Evolutionary conservation across 2,113 vertebrate species (phyloP).

Genomic region (Capra hircus): DNA sequence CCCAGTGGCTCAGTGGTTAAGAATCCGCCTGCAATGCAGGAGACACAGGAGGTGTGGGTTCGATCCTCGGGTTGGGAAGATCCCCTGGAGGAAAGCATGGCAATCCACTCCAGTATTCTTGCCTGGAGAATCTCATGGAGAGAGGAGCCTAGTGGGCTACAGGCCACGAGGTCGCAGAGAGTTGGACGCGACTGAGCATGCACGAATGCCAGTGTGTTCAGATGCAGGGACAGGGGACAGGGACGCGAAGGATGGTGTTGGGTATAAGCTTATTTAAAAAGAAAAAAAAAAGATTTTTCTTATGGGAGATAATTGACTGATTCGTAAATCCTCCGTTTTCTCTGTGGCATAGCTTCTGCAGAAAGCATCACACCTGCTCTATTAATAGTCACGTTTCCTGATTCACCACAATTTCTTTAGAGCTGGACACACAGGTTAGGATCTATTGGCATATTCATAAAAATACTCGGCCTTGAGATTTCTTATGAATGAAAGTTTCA

Average conservation of each 20-base stretch:
- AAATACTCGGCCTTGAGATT: neutral
- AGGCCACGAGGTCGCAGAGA: neutral
- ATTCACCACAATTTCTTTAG: neutral
- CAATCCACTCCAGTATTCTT: neutral
- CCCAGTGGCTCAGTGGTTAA: neutral
- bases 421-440: neutral
- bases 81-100: neutral
- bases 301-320: neutral
- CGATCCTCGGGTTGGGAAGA: neutral
- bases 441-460: neutral
- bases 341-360: neutral
- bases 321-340: neutral
- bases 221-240: neutral
- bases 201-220: neutral
- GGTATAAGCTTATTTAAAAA: neutral
- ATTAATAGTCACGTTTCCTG: neutral
- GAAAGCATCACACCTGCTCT: neutral
- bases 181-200: accelerated
- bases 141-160: neutral
- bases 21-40: neutral
- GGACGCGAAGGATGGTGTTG: neutral
- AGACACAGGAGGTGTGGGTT: neutral
- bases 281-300: neutral
- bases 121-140: neutral
- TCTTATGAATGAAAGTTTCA: neutral